Base-by-base conservation (phyloP, 1,140 invertebrate species). In the Hylaeus anthracinus region DNA sequence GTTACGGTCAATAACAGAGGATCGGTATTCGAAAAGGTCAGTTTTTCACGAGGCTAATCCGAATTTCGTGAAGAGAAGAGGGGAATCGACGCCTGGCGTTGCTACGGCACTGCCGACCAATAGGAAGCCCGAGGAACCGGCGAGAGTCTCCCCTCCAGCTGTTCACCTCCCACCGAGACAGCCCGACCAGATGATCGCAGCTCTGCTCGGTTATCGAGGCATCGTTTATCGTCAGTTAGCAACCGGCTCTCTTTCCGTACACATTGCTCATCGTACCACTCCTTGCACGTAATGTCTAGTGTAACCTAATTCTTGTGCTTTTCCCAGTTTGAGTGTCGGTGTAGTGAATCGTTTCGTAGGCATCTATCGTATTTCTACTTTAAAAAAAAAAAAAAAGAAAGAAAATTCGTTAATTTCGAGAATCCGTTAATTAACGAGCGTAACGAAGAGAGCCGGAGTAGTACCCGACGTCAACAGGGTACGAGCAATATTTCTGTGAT, bases 171-270 rank as follows among this genome's bases (percentile, higher is more conserved):
- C 82, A 14, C 77, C 60, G 39, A 55, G 51, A 6, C 12, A 45
- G 14, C 72, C 79, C 90, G 88, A 88, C 90, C 92, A 92, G 90
- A 92, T 92, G 91, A 92, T 92, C 91, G 90, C 56, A 53, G 56
- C 81, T 80, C 76, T 55, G 81, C 84, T 74, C 70, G 77, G 75
- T 79, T 72, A 72, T 85, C 80, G 85, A 87, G 88, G 82, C 70
- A 65, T 66, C 84, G n/a, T 41, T 81, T 70, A 77, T 63, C 90
- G 91, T 92, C 92, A 93, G 92, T 93, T 93, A 91, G 92, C 91
- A 93, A 93, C 92, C 92, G 92, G 92, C 91, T 83, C 86, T 92
- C 88, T 79, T 67, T 48, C 55, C 55, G 79, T 82, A 72, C 80
- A 89, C 85, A 76, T 63, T 64, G 63, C 63, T 41, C 56, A 66